phyloP scores from a whole-genome alignment of 1,140 invertebrate species.

The Trichonephila clavipes region DNA sequence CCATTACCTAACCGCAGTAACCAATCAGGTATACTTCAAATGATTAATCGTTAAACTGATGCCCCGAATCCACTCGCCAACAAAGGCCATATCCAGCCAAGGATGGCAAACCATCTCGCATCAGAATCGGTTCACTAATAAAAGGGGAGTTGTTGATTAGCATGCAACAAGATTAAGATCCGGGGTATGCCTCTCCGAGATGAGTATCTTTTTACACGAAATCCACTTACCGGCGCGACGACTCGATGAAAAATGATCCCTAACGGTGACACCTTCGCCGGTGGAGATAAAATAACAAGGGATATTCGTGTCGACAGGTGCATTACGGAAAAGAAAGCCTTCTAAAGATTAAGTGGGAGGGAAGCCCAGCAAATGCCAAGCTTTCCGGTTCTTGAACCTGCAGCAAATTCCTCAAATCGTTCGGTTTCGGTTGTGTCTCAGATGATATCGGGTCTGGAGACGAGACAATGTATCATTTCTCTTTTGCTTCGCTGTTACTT shows the following conservation, averaged over 20 bases:
- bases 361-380: neutral
- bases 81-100: neutral
- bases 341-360: neutral
- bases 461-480: neutral
- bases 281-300: neutral
- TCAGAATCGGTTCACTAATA: neutral
- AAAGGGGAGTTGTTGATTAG: slow-evolving; percentile 3
- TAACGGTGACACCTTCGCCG: neutral
- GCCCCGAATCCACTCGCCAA: neutral
- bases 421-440: neutral
- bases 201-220: slow-evolving; percentile 38
- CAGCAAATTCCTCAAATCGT: neutral
- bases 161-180: slow-evolving; percentile 22
- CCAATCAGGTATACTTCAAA: no score
- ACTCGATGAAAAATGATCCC: neutral
- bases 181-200: neutral
- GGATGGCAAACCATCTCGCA: neutral
- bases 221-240: neutral
- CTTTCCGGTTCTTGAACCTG: neutral
- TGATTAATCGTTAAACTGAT: no score
- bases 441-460: neutral
- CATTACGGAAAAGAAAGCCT: neutral
- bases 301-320: slow-evolving; percentile 29
- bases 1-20: no score
- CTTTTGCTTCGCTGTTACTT: neutral